Conservation (phyloP, 2,888 invertebrate species). For the Drosophila limbata region DNA sequence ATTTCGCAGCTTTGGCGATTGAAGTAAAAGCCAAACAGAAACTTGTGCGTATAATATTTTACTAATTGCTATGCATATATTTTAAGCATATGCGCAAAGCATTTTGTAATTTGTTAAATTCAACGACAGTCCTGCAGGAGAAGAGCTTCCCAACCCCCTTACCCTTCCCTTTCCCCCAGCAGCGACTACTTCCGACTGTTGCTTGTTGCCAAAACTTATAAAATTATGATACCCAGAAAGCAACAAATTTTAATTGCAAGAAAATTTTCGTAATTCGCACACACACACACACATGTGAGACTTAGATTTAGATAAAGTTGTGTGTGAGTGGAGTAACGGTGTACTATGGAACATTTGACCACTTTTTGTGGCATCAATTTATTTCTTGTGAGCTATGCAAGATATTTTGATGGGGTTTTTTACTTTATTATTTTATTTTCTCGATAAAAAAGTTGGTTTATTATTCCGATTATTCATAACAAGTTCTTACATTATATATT, state of each 20-base stretch:
- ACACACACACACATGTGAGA: constrained; percentile 36
- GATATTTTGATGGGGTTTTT: no score
- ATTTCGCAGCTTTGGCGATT: neutral
- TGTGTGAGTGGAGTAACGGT: constrained; percentile 7
- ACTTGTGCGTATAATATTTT: constrained; percentile 49
- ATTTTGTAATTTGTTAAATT: constrained; percentile 69
- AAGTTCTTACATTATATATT: no score
- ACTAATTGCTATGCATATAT: constrained; percentile 49
- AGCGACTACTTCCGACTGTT: neutral
- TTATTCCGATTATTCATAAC: no score
- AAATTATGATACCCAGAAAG: constrained; percentile 78
- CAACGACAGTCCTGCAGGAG: constrained; percentile 7
- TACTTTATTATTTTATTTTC: no score
- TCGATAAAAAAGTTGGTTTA: no score
- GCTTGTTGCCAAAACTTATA: constrained; percentile 64
- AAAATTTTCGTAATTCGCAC: constrained; percentile 68
- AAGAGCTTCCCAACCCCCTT: neutral
- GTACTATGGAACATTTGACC: no score
- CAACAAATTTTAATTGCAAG: constrained; percentile 81
- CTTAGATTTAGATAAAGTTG: constrained; percentile 16
- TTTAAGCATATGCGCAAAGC: constrained; percentile 63
- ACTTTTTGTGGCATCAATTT: no score
- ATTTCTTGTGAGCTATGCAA: no score
- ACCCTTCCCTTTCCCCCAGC: neutral
- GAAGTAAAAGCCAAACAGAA: constrained; percentile 17